Evolutionary conservation across 2,797 vertebrate species (phyloP), one percentile per base, ranked within the genome.

Genomic region (Xenentodon cancila): DNA sequence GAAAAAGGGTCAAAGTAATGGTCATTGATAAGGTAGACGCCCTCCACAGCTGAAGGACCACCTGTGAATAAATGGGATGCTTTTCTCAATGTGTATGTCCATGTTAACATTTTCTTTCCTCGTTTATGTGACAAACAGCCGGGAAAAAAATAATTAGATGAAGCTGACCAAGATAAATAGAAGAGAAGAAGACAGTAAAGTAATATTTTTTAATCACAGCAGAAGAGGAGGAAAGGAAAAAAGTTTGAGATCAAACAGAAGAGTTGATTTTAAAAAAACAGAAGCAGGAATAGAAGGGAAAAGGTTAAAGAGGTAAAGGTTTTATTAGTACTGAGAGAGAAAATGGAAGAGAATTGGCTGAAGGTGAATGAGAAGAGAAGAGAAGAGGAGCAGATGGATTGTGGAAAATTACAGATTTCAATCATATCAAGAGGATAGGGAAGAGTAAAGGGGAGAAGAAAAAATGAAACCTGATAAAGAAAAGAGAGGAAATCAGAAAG

Each of bases 131-230:
- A 74, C 59, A 71, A 73, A 70, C 63, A 22, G 62, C 68, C 9
- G 2, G 59, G 42, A 60, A 80, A 73, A n/a, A 74, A 79, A 74
- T 80, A 80, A 87, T 84, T 81, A 83, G 78, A 79, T 59, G 53
- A 27, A 82, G 64, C 47, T 58, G 73, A 71, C 22, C 43, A 58
- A 77, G 75, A 79, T 75, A 78, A 80, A 85, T 30, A 55, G 64
- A 69, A 49, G 58, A 75, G 48, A 64, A 66, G 64, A 65, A 69
- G 65, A 58, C 44, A 45, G 56, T 71, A 61, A 63, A 73, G 63
- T 22, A 59, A 61, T 56, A 59, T 37, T 22, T 15, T 59, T 74
- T 74, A 54, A 77, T 73, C 64, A 42, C 17, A 7, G 34, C 53
- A 0, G 18, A 44, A 20, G 68, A 61, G 43, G 43, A 64, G 48